Evolutionary conservation across 2,113 vertebrate species (phyloP).

Genomic region (Prunella himalayana): DNA sequence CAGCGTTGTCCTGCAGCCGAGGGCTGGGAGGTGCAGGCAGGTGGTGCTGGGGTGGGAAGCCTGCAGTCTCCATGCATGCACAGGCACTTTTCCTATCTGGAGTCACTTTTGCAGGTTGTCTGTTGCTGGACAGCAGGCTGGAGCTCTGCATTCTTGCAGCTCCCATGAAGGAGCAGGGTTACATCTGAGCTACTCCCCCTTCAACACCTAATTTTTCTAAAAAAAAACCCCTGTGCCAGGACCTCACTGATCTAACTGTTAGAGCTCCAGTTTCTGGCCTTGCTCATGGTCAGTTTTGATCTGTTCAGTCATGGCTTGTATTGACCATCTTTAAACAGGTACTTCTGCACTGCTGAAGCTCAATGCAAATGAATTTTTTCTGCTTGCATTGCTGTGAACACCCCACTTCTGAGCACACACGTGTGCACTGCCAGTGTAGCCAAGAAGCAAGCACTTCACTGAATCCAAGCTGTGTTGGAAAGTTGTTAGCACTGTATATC

Average conservation of each 20-base stretch:
- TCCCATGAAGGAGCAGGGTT: neutral
- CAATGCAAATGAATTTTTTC: neutral
- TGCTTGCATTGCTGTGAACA: neutral
- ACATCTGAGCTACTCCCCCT: neutral
- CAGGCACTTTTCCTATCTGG: neutral
- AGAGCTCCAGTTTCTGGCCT: neutral
- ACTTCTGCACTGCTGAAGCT: neutral
- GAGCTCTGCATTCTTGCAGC: neutral
- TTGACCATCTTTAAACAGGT: neutral
- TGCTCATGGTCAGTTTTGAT: neutral
- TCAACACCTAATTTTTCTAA: neutral
- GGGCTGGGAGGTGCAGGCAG: neutral
- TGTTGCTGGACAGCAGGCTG: neutral
- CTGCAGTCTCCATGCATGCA: too few species aligned
- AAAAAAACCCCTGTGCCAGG: neutral
- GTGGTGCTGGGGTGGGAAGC: neutral
- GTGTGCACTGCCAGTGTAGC: fast-evolving
- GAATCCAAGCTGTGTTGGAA: neutral
- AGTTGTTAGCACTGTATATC: neutral
- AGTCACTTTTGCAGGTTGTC: neutral
- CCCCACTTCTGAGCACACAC: neutral
- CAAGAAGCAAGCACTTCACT: fast-evolving
- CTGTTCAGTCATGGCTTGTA: neutral
- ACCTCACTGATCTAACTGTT: neutral
- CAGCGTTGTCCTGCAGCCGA: fast-evolving